Evolutionary conservation across 2,888 invertebrate genomes (phyloP), one percentile per base, ranked within the genome.

Genomic region (Netelia melanura): DNA sequence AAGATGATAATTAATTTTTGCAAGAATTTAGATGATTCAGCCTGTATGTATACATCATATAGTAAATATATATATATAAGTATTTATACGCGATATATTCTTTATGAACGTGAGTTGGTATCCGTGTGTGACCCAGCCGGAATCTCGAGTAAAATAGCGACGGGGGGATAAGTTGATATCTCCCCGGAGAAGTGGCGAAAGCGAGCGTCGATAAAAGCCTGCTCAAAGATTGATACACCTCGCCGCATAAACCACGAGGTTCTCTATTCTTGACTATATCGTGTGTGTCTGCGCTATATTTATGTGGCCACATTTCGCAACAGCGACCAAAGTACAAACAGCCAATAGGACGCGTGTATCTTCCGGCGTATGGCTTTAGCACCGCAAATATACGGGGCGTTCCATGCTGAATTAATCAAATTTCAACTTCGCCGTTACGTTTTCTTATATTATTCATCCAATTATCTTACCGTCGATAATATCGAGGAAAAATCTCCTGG

Each of bases 171-270:
- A 65, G 70, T 70, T 58, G 76, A 68, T 78, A 58, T 72, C 65
- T 43, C 72, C 77, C 67, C 54, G 44, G 25, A 68, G 62, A 72
- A 62, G 38, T 62, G 65, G 25, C 58, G 21, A 65, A 78, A 78
- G 78, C 52, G 43, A 54, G 67, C 71, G 71, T 62, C 74, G 83
- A 83, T 83, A 83, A 83, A 83, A 83, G 83, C 70, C 78, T 78
- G 61, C 65, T 78, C 62, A 83, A 83, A 78, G 78, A 83, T 83
- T 68, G 30, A 83, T 82, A 72, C 38, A 48, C 25, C 58, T 61
- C 48, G 81, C 58, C 67, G 52, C 48, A 67, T 67, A 68, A 74
- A 61, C 67, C 79, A 23, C 71, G 43, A 72, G 30, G 44, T 58
- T 56, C 38, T 48, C 38, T 56, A 52, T 67, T 48, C 70, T 58